Percentiles rank a stretch among this genome's conserved stretches.
These are phyloP conservation scores for Archocentrus centrarchus DNA, from an alignment of 2,113 vertebrate genomes.

Conservation along the genomic window DNA sequence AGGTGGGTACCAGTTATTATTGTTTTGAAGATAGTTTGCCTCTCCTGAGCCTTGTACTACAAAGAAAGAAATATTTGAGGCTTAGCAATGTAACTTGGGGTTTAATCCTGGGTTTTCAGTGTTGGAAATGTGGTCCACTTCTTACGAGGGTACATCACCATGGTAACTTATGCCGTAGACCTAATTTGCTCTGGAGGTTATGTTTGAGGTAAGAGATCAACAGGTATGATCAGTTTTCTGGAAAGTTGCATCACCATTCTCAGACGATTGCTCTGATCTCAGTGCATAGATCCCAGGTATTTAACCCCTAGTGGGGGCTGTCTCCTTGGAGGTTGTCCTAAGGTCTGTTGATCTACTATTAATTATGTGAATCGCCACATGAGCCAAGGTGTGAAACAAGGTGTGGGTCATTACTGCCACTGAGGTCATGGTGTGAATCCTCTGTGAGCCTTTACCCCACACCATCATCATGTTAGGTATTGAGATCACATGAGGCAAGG, in stretches of 20 bases:
- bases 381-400: neutral
- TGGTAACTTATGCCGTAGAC: neutral
- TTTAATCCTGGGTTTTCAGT: neutral
- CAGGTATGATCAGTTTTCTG: neutral
- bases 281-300: neutral
- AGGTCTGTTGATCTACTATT: neutral
- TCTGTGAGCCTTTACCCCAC: neutral
- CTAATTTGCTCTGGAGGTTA: neutral
- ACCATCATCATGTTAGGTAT: neutral
- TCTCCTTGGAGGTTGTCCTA: neutral
- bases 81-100: neutral
- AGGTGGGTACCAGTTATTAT: conserved; percentile 84
- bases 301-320: neutral
- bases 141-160: neutral
- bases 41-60: neutral
- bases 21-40: neutral
- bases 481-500: too few relatives aligned
- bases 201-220: neutral
- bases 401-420: neutral
- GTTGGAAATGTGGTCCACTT: neutral
- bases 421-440: neutral
- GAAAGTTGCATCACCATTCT: neutral
- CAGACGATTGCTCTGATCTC: neutral
- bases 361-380: neutral
- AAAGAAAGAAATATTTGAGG: neutral